phyloP scores from a whole-genome alignment of 2,113 vertebrate genomes.

The Bucco capensis region DNA sequence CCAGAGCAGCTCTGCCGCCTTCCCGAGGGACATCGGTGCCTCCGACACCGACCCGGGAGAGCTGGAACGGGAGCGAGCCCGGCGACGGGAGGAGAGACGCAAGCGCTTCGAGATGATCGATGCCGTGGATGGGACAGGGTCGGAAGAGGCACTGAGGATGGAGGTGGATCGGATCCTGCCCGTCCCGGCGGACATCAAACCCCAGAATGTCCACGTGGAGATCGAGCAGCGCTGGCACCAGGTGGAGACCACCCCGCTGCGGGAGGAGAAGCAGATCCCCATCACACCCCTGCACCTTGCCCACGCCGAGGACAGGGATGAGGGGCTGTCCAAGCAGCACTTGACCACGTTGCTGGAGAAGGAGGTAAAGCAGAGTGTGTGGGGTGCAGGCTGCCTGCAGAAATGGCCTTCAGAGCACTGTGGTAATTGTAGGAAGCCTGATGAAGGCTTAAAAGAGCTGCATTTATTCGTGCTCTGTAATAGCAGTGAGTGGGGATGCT shows the following conservation, averaged over 20 bases:
- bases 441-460: not conserved
- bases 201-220: slow-evolving; percentile 83
- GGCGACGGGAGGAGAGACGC: slow-evolving; percentile 76
- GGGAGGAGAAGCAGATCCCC: slow-evolving; percentile 95
- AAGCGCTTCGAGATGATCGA: slow-evolving; percentile 78
- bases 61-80: slow-evolving; percentile 76
- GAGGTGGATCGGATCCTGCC: slow-evolving; percentile 81
- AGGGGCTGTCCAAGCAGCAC: slow-evolving; percentile 78
- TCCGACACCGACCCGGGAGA: slow-evolving; percentile 36
- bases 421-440: not conserved
- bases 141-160: slow-evolving; percentile 78
- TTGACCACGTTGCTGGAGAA: slow-evolving; percentile 86
- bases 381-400: not conserved
- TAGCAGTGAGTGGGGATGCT: not conserved
- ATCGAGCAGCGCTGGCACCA: slow-evolving; percentile 97
- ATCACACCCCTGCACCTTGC: slow-evolving; percentile 77
- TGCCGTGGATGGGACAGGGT: slow-evolving; percentile 29
- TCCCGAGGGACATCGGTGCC: slow-evolving; percentile 52
- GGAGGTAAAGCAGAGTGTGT: slow-evolving; percentile 76
- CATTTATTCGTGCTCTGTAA: not conserved
- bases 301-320: slow-evolving; percentile 53
- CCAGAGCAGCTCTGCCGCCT: slow-evolving; percentile 43
- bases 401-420: not conserved
- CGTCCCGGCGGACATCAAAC: slow-evolving; percentile 34
- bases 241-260: slow-evolving; percentile 91